Evolutionary conservation across 2,797 vertebrate species (phyloP).

Genomic region (Pachyuromys duprasi): DNA sequence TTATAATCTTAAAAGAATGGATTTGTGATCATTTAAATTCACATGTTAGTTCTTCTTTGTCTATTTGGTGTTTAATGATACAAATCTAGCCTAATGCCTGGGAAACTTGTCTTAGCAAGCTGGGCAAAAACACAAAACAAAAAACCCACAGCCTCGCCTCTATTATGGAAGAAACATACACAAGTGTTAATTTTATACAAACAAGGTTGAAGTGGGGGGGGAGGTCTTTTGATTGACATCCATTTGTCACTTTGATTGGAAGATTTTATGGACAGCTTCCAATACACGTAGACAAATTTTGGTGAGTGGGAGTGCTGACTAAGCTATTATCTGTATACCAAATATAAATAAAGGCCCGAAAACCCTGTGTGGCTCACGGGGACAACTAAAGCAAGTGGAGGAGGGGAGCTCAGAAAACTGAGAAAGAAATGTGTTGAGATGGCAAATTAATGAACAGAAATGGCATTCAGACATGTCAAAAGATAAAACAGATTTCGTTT

Average conservation of each 20-base stretch:
- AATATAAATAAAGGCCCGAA: conserved; percentile 67
- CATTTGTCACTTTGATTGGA: conserved; percentile 77
- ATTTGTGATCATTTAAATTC: conserved; percentile 70
- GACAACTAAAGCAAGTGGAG: conserved; percentile 56
- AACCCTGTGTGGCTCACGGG: conserved; percentile 55
- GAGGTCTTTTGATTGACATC: conserved; percentile 50
- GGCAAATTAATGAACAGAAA: conserved; percentile 68
- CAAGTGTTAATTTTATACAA: conserved; percentile 68
- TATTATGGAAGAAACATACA: conserved; percentile 33
- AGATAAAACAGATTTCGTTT: conserved; percentile 62
- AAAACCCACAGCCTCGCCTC: neutral
- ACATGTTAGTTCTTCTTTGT: conserved; percentile 66
- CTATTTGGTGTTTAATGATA: conserved; percentile 68
- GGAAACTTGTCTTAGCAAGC: conserved; percentile 76
- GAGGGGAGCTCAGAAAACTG: neutral
- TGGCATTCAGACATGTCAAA: conserved; percentile 56
- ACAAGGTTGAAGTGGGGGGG: conserved; percentile 71
- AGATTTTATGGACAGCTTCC: conserved; percentile 69
- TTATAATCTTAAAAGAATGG: conserved; percentile 58
- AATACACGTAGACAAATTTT: conserved; percentile 74
- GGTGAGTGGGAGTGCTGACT: conserved; percentile 72
- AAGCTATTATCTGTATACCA: conserved; percentile 64
- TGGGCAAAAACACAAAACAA: conserved; percentile 64
- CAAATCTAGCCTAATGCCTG: conserved; percentile 70
- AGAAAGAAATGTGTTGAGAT: conserved; percentile 49